Base-by-base conservation (phyloP, 2,888 invertebrate genomes). In the Xestia rhomboidea region DNA sequence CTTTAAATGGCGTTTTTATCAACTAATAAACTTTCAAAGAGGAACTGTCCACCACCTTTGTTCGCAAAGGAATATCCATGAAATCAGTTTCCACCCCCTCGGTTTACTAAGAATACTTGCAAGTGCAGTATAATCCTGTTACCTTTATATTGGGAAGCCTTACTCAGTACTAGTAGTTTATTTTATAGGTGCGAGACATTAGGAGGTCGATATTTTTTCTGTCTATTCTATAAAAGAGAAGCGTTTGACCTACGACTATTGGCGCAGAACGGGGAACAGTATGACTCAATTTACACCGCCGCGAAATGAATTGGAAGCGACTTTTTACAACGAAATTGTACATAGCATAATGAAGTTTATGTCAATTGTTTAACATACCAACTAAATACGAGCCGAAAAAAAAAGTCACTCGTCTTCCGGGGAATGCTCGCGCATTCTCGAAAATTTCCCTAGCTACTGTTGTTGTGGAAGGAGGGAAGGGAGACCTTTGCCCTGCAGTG, bases 111-210 rank as follows among this genome's bases (percentile, higher is more conserved):
- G 94, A 95, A 94, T 79, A 87, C 95, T 73, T 91, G 24, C 84
- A 95, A 94, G 93, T 94, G 95, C 91, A 51, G 69, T 68, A 66
- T 95, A 96, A 96, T 95, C 95, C 90, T 72, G 92, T 88, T 95
- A 91, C 88, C 88, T 88, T 81, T 88, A 89, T 79, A 81, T 83
- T 87, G 89, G 85, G 95, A 95, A 95, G 90, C 95, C 95, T 3
- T 94, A 93, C 11, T 51, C 24, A 57, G 13, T 24, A 49, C 46
- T 38, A n/a, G 71, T 73, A 79, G 79, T 72, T 76, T 80, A 78
- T 82, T 85, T 76, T 82, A 79, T 68, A 51, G 68, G 30, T 67
- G 44, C 54, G 8, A 49, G 1, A 54, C 15, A 41, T 73, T 34
- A 77, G 73, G 73, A 77, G 74, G 71, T 74, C 11, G 11, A 73